Evolutionary conservation across 1,140 invertebrate species (phyloP), one percentile per base, ranked within the genome.

Genomic region (Drosophila malerkotliana): DNA sequence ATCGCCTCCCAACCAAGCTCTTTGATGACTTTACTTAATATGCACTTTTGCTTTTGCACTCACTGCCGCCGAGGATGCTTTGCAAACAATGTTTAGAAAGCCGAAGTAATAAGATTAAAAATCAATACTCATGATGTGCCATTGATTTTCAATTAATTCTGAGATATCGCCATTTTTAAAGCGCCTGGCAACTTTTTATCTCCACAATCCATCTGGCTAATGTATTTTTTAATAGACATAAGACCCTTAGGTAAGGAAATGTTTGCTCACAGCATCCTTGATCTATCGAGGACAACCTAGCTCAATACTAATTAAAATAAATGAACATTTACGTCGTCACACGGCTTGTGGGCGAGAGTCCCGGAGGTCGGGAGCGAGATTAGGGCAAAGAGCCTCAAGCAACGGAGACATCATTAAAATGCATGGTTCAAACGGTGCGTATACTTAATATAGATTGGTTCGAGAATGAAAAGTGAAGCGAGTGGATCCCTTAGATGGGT

Each of bases 271-370:
- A n/a, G 32, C 47, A 45, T 8, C 37, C 69, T 74, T 74, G 72
- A 75, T 69, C 63, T 69, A 56, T 57, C 32, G 48, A 34, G 39
- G 71, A 72, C 57, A 45, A 53, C 54, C 41, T 39, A 64, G 67
- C 77, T 87, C 76, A 67, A 88, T 83, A 73, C 76, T 88, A 88
- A 88, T 88, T 88, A 85, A 88, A 88, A 88, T 88, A 79, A 83
- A 88, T 88, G 84, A 88, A 73, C 68, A 77, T 68, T 85, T 87
- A 78, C 71, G 71, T 66, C 60, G 69, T 77, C 77, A 63, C 64
- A 76, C 66, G n/a, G 44, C 41, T 44, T 15, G 63, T 32, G 54
- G 61, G 56, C 34, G 57, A 53, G 54, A 21, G 24, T 21, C 39
- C 64, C 41, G 41, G 57, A 30, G 59, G 37, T 39, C 10, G 41